phyloP scores from a whole-genome alignment of 2,797 vertebrate genomes.

The Psittacula derbiana region DNA sequence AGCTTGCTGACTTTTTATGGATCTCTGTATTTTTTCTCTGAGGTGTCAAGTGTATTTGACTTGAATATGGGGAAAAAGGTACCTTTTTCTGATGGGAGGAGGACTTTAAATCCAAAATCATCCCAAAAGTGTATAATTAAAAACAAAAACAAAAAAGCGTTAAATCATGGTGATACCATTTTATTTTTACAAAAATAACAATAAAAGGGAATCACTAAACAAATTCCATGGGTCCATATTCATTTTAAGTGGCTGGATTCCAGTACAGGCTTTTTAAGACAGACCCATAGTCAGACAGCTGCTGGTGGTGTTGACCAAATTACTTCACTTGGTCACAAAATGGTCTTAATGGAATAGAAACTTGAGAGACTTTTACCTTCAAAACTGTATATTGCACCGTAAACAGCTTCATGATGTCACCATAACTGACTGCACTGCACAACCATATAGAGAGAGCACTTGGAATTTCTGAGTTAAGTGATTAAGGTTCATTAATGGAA shows the following conservation, averaged over 20 bases:
- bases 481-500: background rate
- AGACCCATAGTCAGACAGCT: background rate
- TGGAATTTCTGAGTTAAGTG: background rate
- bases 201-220: constrained; percentile 23
- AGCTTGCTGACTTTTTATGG: background rate
- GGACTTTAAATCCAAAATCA: background rate
- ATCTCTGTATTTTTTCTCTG: background rate
- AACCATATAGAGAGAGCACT: rapidly evolving
- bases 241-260: background rate
- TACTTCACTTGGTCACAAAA: background rate
- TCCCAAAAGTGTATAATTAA: background rate
- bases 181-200: background rate
- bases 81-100: background rate
- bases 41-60: background rate
- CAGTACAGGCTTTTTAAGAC: background rate
- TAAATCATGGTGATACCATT: background rate
- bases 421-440: background rate
- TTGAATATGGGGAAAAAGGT: background rate
- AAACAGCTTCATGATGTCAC: background rate
- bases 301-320: background rate
- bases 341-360: background rate
- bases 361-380: background rate
- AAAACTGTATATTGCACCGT: background rate
- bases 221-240: background rate
- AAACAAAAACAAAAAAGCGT: background rate